Evolutionary conservation across 2,888 invertebrate species (phyloP), one percentile per base, ranked within the genome.

Genomic region (Orthosia incerta): DNA sequence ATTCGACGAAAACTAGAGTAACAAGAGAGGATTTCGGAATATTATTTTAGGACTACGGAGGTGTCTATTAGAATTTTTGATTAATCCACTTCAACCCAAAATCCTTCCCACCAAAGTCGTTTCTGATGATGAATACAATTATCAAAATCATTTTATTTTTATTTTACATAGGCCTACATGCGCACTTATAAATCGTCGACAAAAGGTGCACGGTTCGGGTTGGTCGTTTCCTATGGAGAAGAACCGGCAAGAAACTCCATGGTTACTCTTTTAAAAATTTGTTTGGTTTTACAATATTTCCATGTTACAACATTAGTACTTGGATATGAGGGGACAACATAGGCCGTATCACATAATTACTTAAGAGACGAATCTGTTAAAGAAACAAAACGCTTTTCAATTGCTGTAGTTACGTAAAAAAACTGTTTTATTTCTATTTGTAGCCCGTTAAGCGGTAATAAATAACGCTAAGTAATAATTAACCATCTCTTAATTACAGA

Each of bases 381-480:
- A 31, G 0, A 5, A 71, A 51, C 31, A 56, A 23, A 69, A 39
- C 4, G 11, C 13, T 79, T 62, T 78, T 51, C 20, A 79, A 51
- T 23, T 45, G 45, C 16, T 23, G 0, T 31, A 48, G 5, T 23
- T 31, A 53, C 23, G 18, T n/a, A 46, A 48, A 53, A n/a, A 70
- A 39, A 51, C 71, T 20, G 26, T 75, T 55, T 71, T 67, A 67
- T 76, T 69, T 56, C 15, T 57, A 61, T 80, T 26, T 64, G 20
- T 56, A 15, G 16, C 26, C 3, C 12, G 12, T 12, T 46, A 61
- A 50, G 60, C 7, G 50, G 48, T 55, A 57, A 81, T 75, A 72
- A 81, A 83, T 75, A 62, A 73, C 12, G 46, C 26, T 74, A 62
- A 68, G 60, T 74, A 71, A 71, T 67, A 60, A 78, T 69, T 73